Conservation (phyloP, 2,797 vertebrate genomes). For the Cuniculus paca region DNA sequence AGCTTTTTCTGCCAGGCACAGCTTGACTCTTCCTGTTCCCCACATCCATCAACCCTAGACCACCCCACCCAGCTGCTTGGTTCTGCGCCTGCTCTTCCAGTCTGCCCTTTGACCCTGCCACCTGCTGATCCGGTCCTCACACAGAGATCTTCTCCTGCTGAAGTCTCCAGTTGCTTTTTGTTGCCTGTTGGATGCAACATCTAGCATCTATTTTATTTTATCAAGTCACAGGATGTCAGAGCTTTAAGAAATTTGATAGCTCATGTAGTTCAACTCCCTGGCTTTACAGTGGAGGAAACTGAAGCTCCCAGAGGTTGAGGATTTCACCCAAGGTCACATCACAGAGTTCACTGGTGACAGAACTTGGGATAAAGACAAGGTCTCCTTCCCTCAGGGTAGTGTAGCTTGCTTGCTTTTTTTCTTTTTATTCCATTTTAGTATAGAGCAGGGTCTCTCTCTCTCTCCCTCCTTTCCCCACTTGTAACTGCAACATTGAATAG, state of each 20-base stretch:
- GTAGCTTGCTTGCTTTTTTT: background rate
- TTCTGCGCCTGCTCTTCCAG: background rate
- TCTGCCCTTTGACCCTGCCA: background rate
- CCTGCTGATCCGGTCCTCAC: background rate
- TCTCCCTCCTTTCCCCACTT: background rate
- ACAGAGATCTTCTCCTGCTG: background rate
- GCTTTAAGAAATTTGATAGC: background rate
- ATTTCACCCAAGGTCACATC: background rate
- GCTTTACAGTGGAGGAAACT: background rate
- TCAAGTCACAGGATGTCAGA: conserved; percentile 14
- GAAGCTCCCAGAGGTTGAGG: background rate
- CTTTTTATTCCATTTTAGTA: background rate
- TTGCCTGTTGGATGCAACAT: background rate
- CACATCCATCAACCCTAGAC: rapidly evolving
- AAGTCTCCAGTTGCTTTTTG: conserved; percentile 21
- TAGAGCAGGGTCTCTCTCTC: background rate
- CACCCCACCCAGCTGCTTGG: rapidly evolving
- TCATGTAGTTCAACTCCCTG: background rate
- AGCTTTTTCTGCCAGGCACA: background rate
- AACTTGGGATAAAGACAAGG: background rate
- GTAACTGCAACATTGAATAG: background rate
- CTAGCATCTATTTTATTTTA: conserved; percentile 25
- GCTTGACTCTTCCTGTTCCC: background rate
- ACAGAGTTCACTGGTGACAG: background rate
- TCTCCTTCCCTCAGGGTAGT: background rate